Conservation (phyloP, 1,140 invertebrate genomes). For the Holcopasites calliopsidis region DNA sequence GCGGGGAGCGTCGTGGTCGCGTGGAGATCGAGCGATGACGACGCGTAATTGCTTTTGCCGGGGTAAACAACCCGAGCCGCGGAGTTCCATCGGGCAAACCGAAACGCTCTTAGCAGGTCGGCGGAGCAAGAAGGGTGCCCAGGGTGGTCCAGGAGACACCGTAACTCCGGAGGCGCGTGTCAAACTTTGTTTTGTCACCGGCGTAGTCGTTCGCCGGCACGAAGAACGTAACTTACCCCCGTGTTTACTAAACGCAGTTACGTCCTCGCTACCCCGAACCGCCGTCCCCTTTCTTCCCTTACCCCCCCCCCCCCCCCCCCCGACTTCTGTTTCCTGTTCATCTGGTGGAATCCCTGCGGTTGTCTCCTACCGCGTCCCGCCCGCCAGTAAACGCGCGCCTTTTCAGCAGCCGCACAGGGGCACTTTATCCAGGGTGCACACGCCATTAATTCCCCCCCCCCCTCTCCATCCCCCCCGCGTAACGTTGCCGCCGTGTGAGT, state of each 20-base stretch:
- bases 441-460: slow-evolving; percentile 71
- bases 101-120: slow-evolving; percentile 30
- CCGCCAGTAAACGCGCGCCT: background rate
- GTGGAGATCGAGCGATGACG: slow-evolving; percentile 54
- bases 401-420: slow-evolving; percentile 39
- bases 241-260: slow-evolving; percentile 78
- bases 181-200: slow-evolving; percentile 75
- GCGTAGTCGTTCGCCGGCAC: slow-evolving; percentile 67
- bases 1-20: slow-evolving; percentile 6
- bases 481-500: slow-evolving; percentile 24
- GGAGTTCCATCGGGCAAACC: slow-evolving; percentile 38
- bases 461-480: background rate
- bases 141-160: background rate
- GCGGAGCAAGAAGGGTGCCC: background rate
- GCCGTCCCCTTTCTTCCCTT: slow-evolving; percentile 15
- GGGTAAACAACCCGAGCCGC: slow-evolving; percentile 67
- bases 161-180: slow-evolving; percentile 52
- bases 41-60: slow-evolving; percentile 73
- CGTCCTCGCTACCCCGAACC: background rate
- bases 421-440: slow-evolving; percentile 71
- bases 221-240: slow-evolving; percentile 74
- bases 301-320: background rate
- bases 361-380: slow-evolving; percentile 8
- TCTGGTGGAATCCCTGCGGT: background rate
- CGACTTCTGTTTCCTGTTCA: slow-evolving; percentile 13